Percentiles rank a stretch among this genome's conserved stretches.
phyloP scores from a whole-genome alignment of 2,797 vertebrate genomes.

The Nasua narica region DNA sequence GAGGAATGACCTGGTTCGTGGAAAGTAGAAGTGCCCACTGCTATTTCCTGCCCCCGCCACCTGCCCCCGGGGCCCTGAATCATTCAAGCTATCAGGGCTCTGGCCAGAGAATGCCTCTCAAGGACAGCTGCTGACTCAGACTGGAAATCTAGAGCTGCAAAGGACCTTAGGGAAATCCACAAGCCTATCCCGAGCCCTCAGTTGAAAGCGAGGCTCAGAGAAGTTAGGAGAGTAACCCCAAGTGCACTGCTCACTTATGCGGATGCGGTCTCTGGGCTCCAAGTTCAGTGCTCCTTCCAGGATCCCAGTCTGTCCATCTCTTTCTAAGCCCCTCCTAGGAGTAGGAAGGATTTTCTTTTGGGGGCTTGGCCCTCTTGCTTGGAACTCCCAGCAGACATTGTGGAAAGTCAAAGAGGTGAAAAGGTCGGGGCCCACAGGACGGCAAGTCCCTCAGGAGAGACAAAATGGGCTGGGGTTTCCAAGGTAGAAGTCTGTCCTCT shows the following conservation, averaged over 20 bases:
- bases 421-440: not conserved
- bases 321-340: not conserved
- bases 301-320: not conserved
- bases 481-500: not conserved
- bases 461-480: not conserved
- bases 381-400: not conserved
- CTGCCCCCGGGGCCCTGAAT: not conserved
- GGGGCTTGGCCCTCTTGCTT: not conserved
- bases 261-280: fast-evolving
- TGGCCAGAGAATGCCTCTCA: not conserved
- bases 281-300: not conserved
- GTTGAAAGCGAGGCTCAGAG: not conserved
- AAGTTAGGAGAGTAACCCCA: not conserved
- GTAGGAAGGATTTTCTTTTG: not conserved
- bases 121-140: not conserved
- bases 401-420: not conserved
- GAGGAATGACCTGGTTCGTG: not conserved
- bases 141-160: not conserved
- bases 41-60: not conserved
- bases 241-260: fast-evolving
- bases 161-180: not conserved
- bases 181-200: not conserved
- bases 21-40: not conserved
- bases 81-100: not conserved
- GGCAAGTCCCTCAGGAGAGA: not conserved